A percentile compares a stretch with the other conserved stretches of the same genome.
Evolutionary conservation across 2,797 vertebrate species (phyloP).

Genomic region (Chaetophractus vellerosus): DNA sequence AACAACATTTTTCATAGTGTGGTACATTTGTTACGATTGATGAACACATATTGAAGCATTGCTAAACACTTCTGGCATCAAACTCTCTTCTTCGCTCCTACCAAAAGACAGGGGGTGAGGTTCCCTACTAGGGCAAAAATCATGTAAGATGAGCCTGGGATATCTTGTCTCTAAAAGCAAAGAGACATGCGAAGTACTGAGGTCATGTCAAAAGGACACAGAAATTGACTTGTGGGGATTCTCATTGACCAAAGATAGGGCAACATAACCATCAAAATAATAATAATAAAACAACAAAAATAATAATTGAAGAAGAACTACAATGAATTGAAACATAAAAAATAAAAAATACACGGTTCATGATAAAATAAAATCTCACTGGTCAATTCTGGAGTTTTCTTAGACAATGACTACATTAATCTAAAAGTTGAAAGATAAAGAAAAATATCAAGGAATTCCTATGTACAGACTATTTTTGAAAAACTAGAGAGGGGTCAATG

Average conservation of each 20-base stretch:
- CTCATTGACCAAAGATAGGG: background rate
- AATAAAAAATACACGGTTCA: background rate
- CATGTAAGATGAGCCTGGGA: background rate
- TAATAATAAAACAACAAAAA: background rate
- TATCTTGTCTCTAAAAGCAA: background rate
- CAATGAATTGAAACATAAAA: background rate
- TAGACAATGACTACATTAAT: background rate
- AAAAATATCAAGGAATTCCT: background rate
- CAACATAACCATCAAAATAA: background rate
- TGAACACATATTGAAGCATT: too few relatives aligned
- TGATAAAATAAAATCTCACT: background rate
- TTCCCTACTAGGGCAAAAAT: background rate
- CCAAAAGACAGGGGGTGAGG: background rate
- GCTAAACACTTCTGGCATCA: background rate
- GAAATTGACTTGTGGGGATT: background rate
- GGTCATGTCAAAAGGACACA: background rate
- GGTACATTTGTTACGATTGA: too few relatives aligned
- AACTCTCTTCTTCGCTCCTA: background rate
- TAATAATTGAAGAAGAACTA: background rate
- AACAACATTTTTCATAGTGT: too few relatives aligned
- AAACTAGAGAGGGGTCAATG: background rate
- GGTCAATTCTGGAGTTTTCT: background rate
- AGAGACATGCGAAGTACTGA: background rate
- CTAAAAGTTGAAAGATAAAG: background rate
- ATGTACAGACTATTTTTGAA: background rate